phyloP scores from a whole-genome alignment of 92 coral and sea anemone species.

The Parazoanthus atlanticus region DNA sequence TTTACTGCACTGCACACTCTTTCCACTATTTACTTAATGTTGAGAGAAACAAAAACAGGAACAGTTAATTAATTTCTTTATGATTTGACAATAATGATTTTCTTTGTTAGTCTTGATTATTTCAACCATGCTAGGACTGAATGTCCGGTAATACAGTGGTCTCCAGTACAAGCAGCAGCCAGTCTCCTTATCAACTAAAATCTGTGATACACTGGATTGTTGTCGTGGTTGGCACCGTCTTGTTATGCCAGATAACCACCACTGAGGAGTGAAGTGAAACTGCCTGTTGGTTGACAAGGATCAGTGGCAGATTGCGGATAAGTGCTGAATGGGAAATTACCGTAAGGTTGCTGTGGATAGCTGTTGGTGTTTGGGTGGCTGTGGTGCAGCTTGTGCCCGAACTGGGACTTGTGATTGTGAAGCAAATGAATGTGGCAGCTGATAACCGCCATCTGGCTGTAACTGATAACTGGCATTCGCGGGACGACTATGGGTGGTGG shows the following conservation, averaged over 20 bases:
- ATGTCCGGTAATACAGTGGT: slow-evolving; percentile 8
- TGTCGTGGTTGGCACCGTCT: slow-evolving; percentile 24
- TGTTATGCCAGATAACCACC: slow-evolving; percentile 14
- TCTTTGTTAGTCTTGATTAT: neutral
- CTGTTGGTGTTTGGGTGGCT: neutral
- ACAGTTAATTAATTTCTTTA: no score
- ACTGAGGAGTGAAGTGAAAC: neutral
- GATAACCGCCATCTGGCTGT: neutral
- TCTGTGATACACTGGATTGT: neutral
- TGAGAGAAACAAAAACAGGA: neutral
- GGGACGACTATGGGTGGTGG: neutral
- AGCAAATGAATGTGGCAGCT: neutral
- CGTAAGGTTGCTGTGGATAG: slow-evolving; percentile 5
- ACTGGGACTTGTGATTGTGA: neutral
- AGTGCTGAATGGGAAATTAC: slow-evolving; percentile 5
- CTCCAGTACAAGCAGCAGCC: slow-evolving; percentile 11
- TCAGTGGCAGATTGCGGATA: slow-evolving; percentile 16
- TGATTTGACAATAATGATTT: no score
- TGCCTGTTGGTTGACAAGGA: slow-evolving; percentile 5
- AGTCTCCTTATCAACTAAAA: slow-evolving; percentile 8
- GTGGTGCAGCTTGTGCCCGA: slow-evolving; percentile 4
- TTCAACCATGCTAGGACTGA: slow-evolving; percentile 7
- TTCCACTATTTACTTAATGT: slow-evolving; percentile 6
- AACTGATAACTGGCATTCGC: slow-evolving; percentile 9
- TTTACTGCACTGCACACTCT: slow-evolving; percentile 9